Evolutionary conservation across 2,113 vertebrate species (phyloP).

Genomic region (Maccullochella peelii): DNA sequence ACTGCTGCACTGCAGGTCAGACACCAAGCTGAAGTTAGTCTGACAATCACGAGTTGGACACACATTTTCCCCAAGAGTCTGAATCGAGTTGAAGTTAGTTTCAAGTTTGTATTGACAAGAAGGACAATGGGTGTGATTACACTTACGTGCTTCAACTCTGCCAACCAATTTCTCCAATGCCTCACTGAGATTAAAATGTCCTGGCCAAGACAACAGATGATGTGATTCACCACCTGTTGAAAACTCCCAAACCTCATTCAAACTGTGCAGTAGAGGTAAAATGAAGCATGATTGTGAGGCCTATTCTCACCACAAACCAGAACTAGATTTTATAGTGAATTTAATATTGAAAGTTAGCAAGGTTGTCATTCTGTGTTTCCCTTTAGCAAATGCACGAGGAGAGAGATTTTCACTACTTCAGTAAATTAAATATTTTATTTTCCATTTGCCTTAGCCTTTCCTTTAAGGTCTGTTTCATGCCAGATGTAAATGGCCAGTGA

Average conservation of each 20-base stretch:
- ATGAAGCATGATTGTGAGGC: background rate
- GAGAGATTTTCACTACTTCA: slow-evolving; percentile 17
- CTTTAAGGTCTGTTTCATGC: slow-evolving; percentile 9
- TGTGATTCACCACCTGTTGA: background rate
- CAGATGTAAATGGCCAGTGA: slow-evolving; percentile 64
- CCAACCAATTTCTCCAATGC: background rate
- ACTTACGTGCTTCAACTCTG: background rate
- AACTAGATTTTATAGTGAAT: slow-evolving; percentile 2
- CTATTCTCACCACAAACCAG: background rate
- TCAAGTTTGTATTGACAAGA: background rate
- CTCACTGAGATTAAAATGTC: background rate
- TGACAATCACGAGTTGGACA: background rate
- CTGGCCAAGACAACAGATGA: background rate
- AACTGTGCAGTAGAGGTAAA: background rate
- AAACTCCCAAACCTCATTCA: background rate
- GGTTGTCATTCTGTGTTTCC: background rate
- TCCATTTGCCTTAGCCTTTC: slow-evolving; percentile 33
- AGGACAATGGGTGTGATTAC: background rate
- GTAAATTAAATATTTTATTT: slow-evolving; percentile 44
- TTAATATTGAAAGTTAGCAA: background rate
- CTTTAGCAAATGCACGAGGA: slow-evolving; percentile 1
- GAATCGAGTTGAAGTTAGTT: background rate
- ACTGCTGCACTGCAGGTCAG: background rate
- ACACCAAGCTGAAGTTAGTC: background rate
- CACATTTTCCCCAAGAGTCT: background rate